A percentile compares a stretch with the other conserved stretches of the same genome.
These are phyloP conservation scores for Sylvietta virens DNA, from an alignment of 2,113 vertebrate genomes.

Conservation along the genomic window DNA sequence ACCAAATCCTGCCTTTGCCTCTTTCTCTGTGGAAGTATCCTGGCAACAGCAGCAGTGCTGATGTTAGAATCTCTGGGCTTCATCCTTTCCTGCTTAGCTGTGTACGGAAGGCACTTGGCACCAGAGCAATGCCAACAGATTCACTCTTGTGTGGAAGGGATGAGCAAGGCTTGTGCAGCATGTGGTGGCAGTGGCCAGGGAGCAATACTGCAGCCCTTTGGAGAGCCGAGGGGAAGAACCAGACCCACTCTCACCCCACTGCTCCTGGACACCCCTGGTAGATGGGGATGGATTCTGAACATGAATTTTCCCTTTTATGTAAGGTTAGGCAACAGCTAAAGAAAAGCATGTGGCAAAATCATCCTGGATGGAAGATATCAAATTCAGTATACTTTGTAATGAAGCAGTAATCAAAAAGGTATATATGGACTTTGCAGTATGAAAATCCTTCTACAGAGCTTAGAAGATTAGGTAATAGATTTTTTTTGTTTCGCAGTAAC, in stretches of 20 bases:
- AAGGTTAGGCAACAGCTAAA: background rate
- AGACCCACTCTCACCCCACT: background rate
- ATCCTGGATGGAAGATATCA: background rate
- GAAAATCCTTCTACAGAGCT: background rate
- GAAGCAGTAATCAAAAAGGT: background rate
- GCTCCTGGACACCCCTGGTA: background rate
- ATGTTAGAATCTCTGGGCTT: constrained; percentile 21
- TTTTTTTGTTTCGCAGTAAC: background rate
- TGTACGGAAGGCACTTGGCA: background rate
- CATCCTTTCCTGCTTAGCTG: background rate
- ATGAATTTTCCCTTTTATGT: background rate
- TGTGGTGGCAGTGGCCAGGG: background rate
- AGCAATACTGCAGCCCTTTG: background rate
- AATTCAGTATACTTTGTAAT: background rate
- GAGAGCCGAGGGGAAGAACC: background rate
- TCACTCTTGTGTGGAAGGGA: background rate
- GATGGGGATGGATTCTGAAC: rapidly evolving
- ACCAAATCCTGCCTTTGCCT: constrained; percentile 6
- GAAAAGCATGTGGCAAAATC: background rate
- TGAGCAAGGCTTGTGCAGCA: background rate
- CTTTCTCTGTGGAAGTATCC: constrained; percentile 13
- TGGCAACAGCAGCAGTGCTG: constrained; percentile 36
- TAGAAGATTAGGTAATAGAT: background rate
- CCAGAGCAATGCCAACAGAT: background rate
- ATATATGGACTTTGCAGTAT: background rate